Base-by-base conservation (phyloP, 37 sponge, comb jelly and placozoan species). In the Haliclona indistincta region DNA sequence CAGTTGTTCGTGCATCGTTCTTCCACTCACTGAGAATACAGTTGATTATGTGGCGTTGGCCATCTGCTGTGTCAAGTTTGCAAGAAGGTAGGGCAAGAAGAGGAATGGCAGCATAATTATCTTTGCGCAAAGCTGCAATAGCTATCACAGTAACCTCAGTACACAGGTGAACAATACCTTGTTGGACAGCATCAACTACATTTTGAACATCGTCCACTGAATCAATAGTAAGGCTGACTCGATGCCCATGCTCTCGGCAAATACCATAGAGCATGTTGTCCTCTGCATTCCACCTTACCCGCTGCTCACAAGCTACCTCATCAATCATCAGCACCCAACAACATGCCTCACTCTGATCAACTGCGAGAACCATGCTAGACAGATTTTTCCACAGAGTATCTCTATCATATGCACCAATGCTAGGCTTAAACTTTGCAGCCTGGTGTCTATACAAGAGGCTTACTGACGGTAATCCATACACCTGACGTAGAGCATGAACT, bases 241-340 rank as follows among this genome's bases (percentile, higher is more conserved):
- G 23, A 25, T 55, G 56, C 23, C 28, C 28, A 55, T 55, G 56
- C 56, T 55, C 56, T 29, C 28, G 28, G 56, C 56, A 55, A 28
- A 55, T 55, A 55, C 56, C 56, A 29, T 25, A 55, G 23, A 55
- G 23, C 56, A 55, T 55, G 56, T 55, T 55, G 23, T 25, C 23
- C 28, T 25, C 56, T 29, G 56, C 28, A 28, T 55, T 28, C 56
- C 56, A 55, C 28, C 28, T 29, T 4, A 55, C 23, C 28, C 56
- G 56, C 28, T 55, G 56, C 28, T 55, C 56, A 4, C 23, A 29
- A 3, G 56, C 56, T 28, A 55, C 28, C 4, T 55, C 56, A 55
- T 55, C 56, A 25, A 55, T 55, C 28, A 55, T 25, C 28, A 55
- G 56, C n/a, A n/a, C n/a, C n/a, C n/a, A n/a, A n/a, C n/a, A n/a